These are phyloP conservation scores for Cerastis rubricosa DNA, from an alignment of 2,888 invertebrate genomes.

Conservation along the genomic window DNA sequence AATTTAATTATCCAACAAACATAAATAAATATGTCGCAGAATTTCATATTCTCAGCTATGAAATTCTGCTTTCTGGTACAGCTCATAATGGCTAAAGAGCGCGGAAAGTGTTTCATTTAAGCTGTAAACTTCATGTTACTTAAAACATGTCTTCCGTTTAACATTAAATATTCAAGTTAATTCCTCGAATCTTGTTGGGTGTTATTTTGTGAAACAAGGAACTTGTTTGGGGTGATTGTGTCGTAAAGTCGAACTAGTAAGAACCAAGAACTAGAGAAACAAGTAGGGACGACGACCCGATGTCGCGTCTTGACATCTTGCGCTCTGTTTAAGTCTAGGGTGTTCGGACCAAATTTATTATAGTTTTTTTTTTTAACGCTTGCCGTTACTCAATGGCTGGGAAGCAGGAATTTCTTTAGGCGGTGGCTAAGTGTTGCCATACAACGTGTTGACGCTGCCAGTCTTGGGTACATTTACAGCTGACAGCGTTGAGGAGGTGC, in stretches of 20 bases:
- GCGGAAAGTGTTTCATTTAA: slow-evolving; percentile 34
- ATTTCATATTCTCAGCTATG: slow-evolving; percentile 14
- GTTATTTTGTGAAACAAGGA: slow-evolving; percentile 34
- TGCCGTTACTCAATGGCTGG: fast-evolving
- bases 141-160: slow-evolving; percentile 34
- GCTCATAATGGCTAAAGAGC: slow-evolving; percentile 21
- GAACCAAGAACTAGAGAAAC: no score
- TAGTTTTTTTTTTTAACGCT: not conserved
- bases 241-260: slow-evolving; percentile 49
- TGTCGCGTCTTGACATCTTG: slow-evolving; percentile 33
- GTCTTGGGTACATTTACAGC: not conserved
- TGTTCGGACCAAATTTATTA: slow-evolving; percentile 14
- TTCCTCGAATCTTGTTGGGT: slow-evolving; percentile 21
- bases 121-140: slow-evolving; percentile 43
- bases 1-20: not conserved
- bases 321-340: slow-evolving; percentile 22
- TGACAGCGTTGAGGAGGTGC: not conserved
- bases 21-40: not conserved
- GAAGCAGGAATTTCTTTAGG: not conserved
- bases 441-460: not conserved
- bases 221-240: slow-evolving; percentile 49
- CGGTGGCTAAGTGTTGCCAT: not conserved
- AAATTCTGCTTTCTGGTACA: slow-evolving; percentile 1
- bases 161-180: slow-evolving; percentile 46
- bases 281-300: slow-evolving; percentile 23